phyloP scores from a whole-genome alignment of 1,140 invertebrate species.

The Triops longicaudatus region DNA sequence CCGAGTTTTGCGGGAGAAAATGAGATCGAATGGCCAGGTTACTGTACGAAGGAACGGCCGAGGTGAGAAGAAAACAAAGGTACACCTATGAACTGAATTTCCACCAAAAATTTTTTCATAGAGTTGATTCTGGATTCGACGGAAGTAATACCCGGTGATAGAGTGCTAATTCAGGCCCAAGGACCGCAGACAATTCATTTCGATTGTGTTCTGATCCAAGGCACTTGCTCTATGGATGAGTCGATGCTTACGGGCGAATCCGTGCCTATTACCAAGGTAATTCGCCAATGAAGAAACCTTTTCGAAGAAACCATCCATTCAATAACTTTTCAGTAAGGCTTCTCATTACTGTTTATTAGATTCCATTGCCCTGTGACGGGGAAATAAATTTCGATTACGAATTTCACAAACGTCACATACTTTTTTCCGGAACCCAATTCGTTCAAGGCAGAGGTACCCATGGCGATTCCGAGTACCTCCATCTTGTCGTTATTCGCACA shows the following conservation, averaged over 20 bases:
- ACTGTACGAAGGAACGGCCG: constrained; percentile 27
- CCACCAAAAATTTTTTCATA: constrained; percentile 16
- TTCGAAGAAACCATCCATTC: not conserved
- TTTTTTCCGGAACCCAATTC: constrained; percentile 46
- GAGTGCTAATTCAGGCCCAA: constrained; percentile 32
- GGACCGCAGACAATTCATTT: constrained; percentile 34
- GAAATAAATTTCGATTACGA: constrained; percentile 26
- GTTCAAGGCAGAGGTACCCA: constrained; percentile 45
- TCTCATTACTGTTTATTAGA: constrained; percentile 23
- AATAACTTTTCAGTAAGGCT: no score
- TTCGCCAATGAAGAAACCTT: no score
- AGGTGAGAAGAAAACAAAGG: constrained; percentile 22
- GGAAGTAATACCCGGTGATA: constrained; percentile 38
- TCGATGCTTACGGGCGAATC: constrained; percentile 39
- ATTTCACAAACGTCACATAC: constrained; percentile 38
- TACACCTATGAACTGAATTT: not conserved
- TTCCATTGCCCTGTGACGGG: constrained; percentile 31
- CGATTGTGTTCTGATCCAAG: constrained; percentile 37
- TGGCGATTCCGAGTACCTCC: constrained; percentile 36
- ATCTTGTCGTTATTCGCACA: constrained; percentile 45
- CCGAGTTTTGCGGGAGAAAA: constrained; percentile 28
- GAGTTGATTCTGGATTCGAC: constrained; percentile 26
- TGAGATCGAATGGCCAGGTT: constrained; percentile 28
- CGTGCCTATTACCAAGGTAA: constrained; percentile 38
- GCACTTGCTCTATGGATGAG: constrained; percentile 38